These are phyloP conservation scores for Nematopogon swammerdamellus DNA, from an alignment of 2,888 invertebrate genomes.

Conservation along the genomic window DNA sequence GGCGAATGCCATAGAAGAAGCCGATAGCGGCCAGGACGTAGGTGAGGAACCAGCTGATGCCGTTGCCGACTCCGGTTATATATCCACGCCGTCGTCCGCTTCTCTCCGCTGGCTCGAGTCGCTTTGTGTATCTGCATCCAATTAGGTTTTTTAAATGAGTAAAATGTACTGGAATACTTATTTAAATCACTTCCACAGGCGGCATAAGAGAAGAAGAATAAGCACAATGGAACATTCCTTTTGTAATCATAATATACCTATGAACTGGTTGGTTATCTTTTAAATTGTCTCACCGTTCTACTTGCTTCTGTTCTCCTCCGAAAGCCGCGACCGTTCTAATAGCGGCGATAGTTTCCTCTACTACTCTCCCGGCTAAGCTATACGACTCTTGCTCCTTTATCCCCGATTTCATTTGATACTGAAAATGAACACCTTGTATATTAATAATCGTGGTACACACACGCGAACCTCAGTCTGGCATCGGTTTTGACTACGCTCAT, in stretches of 20 bases:
- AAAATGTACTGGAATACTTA: too few species aligned
- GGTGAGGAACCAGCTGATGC: constrained; percentile 72
- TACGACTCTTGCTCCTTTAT: constrained; percentile 68
- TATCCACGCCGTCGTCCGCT: constrained; percentile 64
- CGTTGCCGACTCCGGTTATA: constrained; percentile 67
- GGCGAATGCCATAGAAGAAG: constrained; percentile 71
- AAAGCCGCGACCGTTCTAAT: constrained; percentile 75
- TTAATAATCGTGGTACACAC: too few species aligned
- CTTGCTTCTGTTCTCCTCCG: constrained; percentile 72
- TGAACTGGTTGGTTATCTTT: too few species aligned
- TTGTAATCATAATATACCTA: too few species aligned
- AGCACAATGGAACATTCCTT: too few species aligned
- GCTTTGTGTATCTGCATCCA: constrained; percentile 51
- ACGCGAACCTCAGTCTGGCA: too few species aligned
- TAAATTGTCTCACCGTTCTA: constrained; percentile 47
- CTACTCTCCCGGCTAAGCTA: constrained; percentile 74
- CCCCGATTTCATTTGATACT: constrained; percentile 63
- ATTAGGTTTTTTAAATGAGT: too few species aligned
- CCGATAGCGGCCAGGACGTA: constrained; percentile 71
- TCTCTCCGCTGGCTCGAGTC: constrained; percentile 59
- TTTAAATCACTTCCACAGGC: too few species aligned
- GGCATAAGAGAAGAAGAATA: too few species aligned
- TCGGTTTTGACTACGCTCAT: too few species aligned
- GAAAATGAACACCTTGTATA: constrained; percentile 8
- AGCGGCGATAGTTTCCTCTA: constrained; percentile 74